A percentile compares a stretch with the other conserved stretches of the same genome.
phyloP scores from a whole-genome alignment of 2,113 vertebrate genomes.

The Coregonus clupeaformis region DNA sequence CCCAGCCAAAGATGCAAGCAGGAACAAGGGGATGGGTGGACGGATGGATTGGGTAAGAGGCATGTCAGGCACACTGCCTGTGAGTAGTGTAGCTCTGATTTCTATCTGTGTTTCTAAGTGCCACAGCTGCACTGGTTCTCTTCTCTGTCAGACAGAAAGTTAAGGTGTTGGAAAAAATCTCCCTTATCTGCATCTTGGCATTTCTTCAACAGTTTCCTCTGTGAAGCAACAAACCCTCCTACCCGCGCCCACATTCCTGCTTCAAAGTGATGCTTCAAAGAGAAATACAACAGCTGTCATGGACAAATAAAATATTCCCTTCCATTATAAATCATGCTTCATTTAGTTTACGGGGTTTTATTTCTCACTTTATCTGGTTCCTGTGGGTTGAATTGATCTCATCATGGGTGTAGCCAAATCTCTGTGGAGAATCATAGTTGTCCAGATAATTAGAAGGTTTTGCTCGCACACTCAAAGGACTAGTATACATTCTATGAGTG shows the following conservation, averaged over 20 bases:
- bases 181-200: conserved; percentile 57
- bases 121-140: conserved; percentile 38
- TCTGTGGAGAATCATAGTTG: no score
- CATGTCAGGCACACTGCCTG: conserved; percentile 67
- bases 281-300: conserved; percentile 32
- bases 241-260: conserved; percentile 24
- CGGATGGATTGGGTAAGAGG: conserved; percentile 57
- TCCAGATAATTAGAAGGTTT: no score
- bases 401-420: no score
- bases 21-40: conserved; percentile 61
- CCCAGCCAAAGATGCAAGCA: conserved; percentile 54
- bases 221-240: conserved; percentile 3
- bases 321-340: conserved; percentile 25
- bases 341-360: neutral
- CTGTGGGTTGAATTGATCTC: no score
- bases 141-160: conserved; percentile 39
- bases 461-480: no score
- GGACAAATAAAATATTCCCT: conserved; percentile 25
- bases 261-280: conserved; percentile 18
- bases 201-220: conserved; percentile 55
- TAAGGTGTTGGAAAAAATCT: conserved; percentile 62
- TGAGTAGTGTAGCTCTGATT: conserved; percentile 62
- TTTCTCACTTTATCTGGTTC: neutral
- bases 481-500: no score
- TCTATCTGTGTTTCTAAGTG: conserved; percentile 44